phyloP scores from a whole-genome alignment of 2,888 invertebrate species.

The Standfussiana lucernea region DNA sequence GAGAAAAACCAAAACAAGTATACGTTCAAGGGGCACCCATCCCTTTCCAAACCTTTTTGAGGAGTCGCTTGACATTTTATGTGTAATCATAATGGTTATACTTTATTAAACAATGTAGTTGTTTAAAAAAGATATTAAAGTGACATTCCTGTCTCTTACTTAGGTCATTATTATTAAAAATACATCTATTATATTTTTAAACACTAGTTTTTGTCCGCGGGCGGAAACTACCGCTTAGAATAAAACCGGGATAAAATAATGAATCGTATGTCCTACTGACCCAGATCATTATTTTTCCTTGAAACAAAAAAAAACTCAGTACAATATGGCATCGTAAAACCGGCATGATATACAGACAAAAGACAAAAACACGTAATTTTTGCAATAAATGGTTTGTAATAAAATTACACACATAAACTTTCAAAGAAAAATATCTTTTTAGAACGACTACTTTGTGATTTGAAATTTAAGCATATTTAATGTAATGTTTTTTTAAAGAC shows the following conservation, averaged over 20 bases:
- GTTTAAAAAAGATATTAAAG: conserved; percentile 18
- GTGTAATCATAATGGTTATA: conserved; percentile 13
- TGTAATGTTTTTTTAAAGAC: conserved; percentile 58
- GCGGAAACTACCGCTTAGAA: too few relatives aligned
- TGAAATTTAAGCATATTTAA: conserved; percentile 30
- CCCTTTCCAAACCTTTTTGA: conserved; percentile 9
- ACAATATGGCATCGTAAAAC: background rate
- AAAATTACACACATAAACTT: conserved; percentile 7
- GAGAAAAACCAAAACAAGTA: background rate
- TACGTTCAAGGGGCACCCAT: conserved; percentile 14
- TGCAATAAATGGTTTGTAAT: background rate
- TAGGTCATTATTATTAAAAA: conserved; percentile 15
- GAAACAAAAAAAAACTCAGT: background rate
- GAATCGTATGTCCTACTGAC: background rate
- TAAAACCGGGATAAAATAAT: background rate
- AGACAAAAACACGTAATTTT: background rate
- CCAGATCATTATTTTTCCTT: background rate
- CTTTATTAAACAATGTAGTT: conserved; percentile 18
- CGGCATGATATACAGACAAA: background rate
- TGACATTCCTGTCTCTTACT: background rate
- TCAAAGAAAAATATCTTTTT: conserved; percentile 21
- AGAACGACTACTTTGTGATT: conserved; percentile 12
- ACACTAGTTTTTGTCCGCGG: background rate
- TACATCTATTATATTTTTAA: background rate
- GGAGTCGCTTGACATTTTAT: conserved; percentile 33